Base-by-base conservation (phyloP, 2,113 vertebrate species). In the Corydoras maculifer region DNA sequence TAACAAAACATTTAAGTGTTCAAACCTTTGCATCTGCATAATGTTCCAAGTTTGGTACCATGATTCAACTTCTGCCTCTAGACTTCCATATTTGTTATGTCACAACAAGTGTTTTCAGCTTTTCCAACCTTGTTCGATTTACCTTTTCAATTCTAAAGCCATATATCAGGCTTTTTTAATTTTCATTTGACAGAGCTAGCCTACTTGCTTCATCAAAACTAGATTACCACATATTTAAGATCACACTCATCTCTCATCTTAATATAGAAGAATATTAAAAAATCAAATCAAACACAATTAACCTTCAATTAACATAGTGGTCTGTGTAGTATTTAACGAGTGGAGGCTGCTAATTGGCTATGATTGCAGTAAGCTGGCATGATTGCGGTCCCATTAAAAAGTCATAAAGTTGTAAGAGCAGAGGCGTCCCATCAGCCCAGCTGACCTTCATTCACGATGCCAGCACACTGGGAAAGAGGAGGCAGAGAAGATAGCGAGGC, bases 321-420 rank as follows among this genome's bases (percentile, higher is more conserved):
- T 86, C 65, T 31, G 63, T 79, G 72, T 69, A 68, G 75, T 66
- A 75, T 74, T 69, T 77, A 78, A 79, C 62, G 62, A 81, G 77
- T 66, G 65, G 30, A 66, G 32, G 69, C 75, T 69, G 79, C 73
- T 77, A 80, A 80, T 80, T 80, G 79, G 75, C 72, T 62, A 58
- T 80, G 79, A 81, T 79, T 77, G 75, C 77, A 75, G 72, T 84
- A 83, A 74, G 81, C 83, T 63, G 83, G 79, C 85, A 85, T 90
- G 87, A 90, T 88, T 88, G 88, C 70, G 61, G 81, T 83, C 82
- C 82, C 88, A 90, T 88, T 90, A 90, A 88, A 89, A 90, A 86
- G 86, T 87, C 87, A 90, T 90, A 87, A 87, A 88, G 84, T 87
- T 87, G 85, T 88, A 89, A 73, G 82, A 89, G 86, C 82, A 49